Percentiles rank a stretch among this genome's conserved stretches.
Conservation (phyloP, 2,888 invertebrate species). For the Patella pellucida region DNA sequence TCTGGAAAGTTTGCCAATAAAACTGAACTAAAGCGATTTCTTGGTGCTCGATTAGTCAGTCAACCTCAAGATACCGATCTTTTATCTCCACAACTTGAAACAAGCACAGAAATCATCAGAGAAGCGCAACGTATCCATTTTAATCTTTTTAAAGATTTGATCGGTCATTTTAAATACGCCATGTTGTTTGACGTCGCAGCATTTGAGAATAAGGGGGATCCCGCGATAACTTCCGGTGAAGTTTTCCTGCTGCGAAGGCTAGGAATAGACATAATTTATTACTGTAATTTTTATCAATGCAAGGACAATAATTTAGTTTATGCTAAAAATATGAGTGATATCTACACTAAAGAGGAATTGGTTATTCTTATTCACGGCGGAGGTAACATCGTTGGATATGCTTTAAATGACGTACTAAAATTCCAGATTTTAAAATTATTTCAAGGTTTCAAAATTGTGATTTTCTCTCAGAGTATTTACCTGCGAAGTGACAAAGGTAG, state of each 20-base stretch:
- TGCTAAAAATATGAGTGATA: constrained; percentile 13
- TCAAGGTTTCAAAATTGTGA: constrained; percentile 15
- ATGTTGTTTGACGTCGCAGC: constrained; percentile 33
- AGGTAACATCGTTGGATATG: constrained; percentile 23
- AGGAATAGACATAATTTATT: constrained; percentile 22
- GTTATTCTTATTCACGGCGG: constrained; percentile 6
- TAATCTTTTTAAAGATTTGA: constrained; percentile 19
- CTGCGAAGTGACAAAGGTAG: not conserved
- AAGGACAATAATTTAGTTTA: not conserved
- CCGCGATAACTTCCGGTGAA: constrained; percentile 36
- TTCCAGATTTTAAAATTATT: constrained; percentile 23
- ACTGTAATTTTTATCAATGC: constrained; percentile 20
- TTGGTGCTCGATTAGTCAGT: not conserved
- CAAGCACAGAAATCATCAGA: constrained; percentile 18
- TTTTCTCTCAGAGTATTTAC: constrained; percentile 35
- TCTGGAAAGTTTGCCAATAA: not conserved
- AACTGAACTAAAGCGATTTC: not conserved
- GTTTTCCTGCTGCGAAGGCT: constrained; percentile 22
- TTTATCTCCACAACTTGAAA: constrained; percentile 17
- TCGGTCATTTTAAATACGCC: constrained; percentile 20
- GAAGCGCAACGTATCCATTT: constrained; percentile 29
- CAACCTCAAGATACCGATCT: constrained; percentile 18
- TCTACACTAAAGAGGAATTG: constrained; percentile 14
- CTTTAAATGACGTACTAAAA: constrained; percentile 2
- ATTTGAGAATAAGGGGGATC: constrained; percentile 41